These are phyloP conservation scores for Jacana jacana DNA, from an alignment of 2,113 vertebrate genomes.

Conservation along the genomic window DNA sequence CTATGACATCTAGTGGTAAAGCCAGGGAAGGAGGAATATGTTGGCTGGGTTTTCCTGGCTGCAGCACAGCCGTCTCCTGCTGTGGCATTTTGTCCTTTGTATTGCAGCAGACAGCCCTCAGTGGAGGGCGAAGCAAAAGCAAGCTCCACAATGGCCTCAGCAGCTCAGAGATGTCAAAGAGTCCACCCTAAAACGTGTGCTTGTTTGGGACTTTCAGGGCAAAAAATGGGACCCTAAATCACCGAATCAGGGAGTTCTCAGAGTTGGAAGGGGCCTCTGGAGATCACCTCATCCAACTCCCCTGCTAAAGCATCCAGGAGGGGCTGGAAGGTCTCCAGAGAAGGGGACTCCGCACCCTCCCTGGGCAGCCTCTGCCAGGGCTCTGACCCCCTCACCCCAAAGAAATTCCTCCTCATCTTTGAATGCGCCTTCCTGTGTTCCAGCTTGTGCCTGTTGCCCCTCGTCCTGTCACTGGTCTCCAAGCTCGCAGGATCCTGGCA, in stretches of 20 bases:
- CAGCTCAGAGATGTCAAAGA: not conserved
- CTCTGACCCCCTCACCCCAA: too few species aligned
- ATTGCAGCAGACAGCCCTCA: not conserved
- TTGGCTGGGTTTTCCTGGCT: not conserved
- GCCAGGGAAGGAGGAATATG: not conserved
- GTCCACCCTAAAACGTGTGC: not conserved
- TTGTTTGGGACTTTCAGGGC: not conserved
- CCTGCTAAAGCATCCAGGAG: too few species aligned
- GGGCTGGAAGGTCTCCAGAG: too few species aligned
- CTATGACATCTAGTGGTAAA: slow-evolving; percentile 61
- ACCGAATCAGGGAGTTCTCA: too few species aligned
- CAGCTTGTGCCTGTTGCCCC: too few species aligned
- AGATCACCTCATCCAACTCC: too few species aligned
- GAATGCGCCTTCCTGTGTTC: too few species aligned
- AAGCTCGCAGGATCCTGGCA: not conserved
- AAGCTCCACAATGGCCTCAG: not conserved
- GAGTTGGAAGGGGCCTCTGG: too few species aligned
- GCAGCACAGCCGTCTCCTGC: not conserved
- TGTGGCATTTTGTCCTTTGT: slow-evolving; percentile 39
- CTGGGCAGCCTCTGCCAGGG: too few species aligned
- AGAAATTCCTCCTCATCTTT: too few species aligned
- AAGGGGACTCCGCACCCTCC: too few species aligned
- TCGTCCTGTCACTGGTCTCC: too few species aligned
- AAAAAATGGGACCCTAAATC: not conserved
- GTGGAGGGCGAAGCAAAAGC: not conserved